These are phyloP conservation scores for Brachycybe producta DNA, from an alignment of 2,888 invertebrate genomes.

Conservation along the genomic window DNA sequence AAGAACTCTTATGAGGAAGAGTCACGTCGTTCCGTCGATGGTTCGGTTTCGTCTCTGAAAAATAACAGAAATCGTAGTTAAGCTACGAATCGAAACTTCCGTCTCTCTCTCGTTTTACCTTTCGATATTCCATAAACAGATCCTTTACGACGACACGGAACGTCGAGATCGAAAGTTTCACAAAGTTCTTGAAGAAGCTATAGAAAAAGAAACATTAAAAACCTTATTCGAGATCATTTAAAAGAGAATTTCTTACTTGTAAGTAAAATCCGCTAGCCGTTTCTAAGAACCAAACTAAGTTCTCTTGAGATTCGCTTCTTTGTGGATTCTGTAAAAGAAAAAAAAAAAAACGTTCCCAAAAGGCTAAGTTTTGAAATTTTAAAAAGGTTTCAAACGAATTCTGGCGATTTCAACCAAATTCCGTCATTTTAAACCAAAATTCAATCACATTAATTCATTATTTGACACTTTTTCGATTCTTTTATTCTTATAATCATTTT, in stretches of 20 bases:
- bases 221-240: background rate
- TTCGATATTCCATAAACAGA: constrained; percentile 39
- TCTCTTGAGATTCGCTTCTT: constrained; percentile 58
- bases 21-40: constrained; percentile 20
- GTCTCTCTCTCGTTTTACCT: constrained; percentile 28
- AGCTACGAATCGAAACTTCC: background rate
- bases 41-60: constrained; percentile 12
- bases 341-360: constrained; percentile 17
- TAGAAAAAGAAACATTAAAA: constrained; percentile 20
- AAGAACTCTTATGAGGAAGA: constrained; percentile 50
- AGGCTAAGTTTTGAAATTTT: no score
- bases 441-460: no score
- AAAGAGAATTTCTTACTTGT: constrained; percentile 26
- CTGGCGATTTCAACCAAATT: no score
- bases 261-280: constrained; percentile 75
- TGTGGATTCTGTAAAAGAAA: constrained; percentile 48
- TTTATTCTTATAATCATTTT: no score
- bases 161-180: constrained; percentile 62
- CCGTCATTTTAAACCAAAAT: no score
- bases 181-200: constrained; percentile 68
- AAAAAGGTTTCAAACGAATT: no score
- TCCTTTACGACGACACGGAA: constrained; percentile 53
- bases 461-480: no score
- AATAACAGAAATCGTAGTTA: constrained; percentile 5
- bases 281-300: constrained; percentile 66